These are phyloP conservation scores for Acrocyrtus sp. DNA, from an alignment of 2,888 invertebrate species.

Conservation along the genomic window DNA sequence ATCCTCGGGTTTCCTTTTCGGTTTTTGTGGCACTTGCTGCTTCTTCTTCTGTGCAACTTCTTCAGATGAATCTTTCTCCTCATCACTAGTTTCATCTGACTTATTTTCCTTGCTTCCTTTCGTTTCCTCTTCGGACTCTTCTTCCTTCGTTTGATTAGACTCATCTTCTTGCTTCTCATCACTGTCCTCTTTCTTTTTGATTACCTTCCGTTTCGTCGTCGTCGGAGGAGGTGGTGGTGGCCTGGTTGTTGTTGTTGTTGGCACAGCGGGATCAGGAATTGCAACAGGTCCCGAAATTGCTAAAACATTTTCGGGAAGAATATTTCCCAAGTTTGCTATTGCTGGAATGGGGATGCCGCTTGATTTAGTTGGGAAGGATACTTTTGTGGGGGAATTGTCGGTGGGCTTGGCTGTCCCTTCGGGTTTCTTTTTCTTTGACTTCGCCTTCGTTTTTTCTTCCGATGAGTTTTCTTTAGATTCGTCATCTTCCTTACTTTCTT, in stretches of 20 bases:
- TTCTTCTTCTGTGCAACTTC: conserved; percentile 29
- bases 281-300: not conserved
- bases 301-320: too few relatives aligned
- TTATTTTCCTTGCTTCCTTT: conserved; percentile 7
- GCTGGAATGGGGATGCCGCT: not conserved
- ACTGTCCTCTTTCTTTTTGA: conserved; percentile 17
- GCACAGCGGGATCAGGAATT: not conserved
- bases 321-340: conserved; percentile 9
- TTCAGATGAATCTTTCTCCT: conserved; percentile 33
- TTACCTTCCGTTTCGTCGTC: conserved; percentile 3
- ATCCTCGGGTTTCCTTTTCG: conserved; percentile 41
- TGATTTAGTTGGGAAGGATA: conserved; percentile 1
- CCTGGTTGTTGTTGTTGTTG: not conserved
- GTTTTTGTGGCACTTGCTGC: not conserved
- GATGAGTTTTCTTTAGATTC: conserved; percentile 21
- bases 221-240: conserved; percentile 6
- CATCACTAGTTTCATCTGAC: conserved; percentile 30
- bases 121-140: conserved; percentile 30
- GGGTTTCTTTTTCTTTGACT: not conserved
- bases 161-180: conserved; percentile 41
- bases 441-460: conserved; percentile 19
- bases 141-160: conserved; percentile 26
- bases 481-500: conserved; percentile 37
- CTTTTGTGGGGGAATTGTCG: not conserved
- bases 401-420: not conserved